Evolutionary conservation across 2,797 vertebrate species (phyloP).

Genomic region (Danio choprae): DNA sequence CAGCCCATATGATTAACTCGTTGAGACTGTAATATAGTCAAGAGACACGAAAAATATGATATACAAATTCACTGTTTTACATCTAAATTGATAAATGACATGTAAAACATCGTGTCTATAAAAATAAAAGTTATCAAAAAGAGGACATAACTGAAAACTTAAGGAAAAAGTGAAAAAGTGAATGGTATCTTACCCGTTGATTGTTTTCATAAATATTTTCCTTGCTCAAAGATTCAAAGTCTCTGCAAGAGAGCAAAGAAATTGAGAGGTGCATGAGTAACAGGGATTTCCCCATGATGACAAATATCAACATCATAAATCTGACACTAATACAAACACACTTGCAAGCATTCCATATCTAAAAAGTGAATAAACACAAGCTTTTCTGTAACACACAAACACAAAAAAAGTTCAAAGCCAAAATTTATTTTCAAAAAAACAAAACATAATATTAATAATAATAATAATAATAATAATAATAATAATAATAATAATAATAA

Average conservation of each 20-base stretch:
- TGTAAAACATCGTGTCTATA: neutral
- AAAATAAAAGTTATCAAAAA: neutral
- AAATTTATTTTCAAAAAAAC: too few relatives aligned
- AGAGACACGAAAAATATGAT: neutral
- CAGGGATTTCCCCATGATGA: neutral
- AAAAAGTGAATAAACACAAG: too few relatives aligned
- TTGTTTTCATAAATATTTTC: slow-evolving; percentile 95
- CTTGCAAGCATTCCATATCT: neutral
- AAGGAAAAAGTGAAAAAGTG: neutral
- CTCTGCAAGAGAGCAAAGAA: slow-evolving; percentile 70
- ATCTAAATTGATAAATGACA: neutral
- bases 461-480: too few relatives aligned
- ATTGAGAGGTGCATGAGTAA: neutral
- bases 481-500: too few relatives aligned
- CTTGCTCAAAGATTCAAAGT: slow-evolving; percentile 88
- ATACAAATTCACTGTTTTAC: neutral
- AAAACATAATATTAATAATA: too few relatives aligned
- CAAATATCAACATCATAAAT: slow-evolving; percentile 4
- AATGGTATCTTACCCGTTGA: slow-evolving; percentile 83
- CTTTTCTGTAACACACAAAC: neutral
- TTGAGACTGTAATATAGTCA: neutral
- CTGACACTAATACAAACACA: neutral
- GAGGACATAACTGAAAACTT: neutral
- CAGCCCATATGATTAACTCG: neutral
- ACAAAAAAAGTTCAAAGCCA: too few relatives aligned